Evolutionary conservation across 2,888 invertebrate species (phyloP).

Genomic region (Ametastegia equiseti): DNA sequence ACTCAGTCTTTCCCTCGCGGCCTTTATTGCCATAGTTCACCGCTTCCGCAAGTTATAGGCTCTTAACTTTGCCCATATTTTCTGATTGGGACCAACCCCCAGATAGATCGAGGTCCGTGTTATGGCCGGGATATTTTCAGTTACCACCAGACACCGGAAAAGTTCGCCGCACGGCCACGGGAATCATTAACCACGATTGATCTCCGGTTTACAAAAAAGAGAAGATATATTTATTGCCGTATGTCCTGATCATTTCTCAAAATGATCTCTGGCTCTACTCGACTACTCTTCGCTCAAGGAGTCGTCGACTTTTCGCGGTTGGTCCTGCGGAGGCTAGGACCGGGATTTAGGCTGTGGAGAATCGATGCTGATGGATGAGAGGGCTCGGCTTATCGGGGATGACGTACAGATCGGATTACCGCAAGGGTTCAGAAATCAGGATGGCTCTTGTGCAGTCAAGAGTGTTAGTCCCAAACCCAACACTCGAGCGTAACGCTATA

Average conservation of each 20-base stretch:
- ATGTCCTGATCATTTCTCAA: not conserved
- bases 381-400: slow-evolving; percentile 38
- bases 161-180: not conserved
- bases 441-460: not conserved
- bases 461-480: not conserved
- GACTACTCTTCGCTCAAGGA: not conserved
- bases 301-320: not conserved
- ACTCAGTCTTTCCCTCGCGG: not conserved
- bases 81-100: slow-evolving; percentile 6
- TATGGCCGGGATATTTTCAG: slow-evolving; percentile 4
- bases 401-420: slow-evolving; percentile 46
- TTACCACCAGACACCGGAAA: not conserved
- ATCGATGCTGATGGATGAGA: slow-evolving; percentile 45
- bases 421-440: slow-evolving; percentile 34
- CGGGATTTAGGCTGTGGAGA: slow-evolving; percentile 7
- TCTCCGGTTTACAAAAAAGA: not conserved
- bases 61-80: slow-evolving; percentile 38
- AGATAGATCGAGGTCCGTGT: not conserved
- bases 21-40: slow-evolving; percentile 36
- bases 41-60: slow-evolving; percentile 14
- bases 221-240: not conserved
- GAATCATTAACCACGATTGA: not conserved
- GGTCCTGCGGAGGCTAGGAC: not conserved
- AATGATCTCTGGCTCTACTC: not conserved
- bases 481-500: not conserved